phyloP scores from a whole-genome alignment of 2,113 vertebrate species.

The Chionis minor region DNA sequence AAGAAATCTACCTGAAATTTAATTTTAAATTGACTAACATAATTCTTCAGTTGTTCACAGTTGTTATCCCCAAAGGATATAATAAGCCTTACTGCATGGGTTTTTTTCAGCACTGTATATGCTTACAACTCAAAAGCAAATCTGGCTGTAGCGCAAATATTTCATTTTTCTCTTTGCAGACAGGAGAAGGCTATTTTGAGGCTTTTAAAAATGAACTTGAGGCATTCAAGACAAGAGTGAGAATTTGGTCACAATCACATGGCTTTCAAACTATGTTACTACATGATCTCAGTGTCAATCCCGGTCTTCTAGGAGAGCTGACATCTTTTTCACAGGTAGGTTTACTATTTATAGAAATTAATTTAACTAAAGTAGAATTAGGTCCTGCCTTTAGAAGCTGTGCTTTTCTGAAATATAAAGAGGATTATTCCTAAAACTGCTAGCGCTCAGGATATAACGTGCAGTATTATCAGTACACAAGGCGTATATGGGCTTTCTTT shows the following conservation, averaged over 20 bases:
- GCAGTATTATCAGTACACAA: not conserved
- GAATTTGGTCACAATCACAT: constrained; percentile 79
- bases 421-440: not conserved
- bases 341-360: not conserved
- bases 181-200: constrained; percentile 90
- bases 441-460: not conserved
- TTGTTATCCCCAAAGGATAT: not conserved
- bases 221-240: constrained; percentile 90
- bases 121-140: not conserved
- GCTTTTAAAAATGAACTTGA: constrained; percentile 93
- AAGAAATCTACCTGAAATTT: not conserved
- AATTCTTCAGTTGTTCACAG: not conserved
- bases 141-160: not conserved
- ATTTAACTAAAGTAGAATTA: not conserved
- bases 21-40: not conserved
- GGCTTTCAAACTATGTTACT: constrained; percentile 66
- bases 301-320: constrained; percentile 78
- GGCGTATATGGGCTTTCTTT: not conserved
- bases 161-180: constrained; percentile 69
- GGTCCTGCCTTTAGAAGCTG: not conserved
- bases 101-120: not conserved
- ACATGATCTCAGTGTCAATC: constrained; percentile 65
- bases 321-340: constrained; percentile 82
- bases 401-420: not conserved
- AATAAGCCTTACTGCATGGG: not conserved